Conservation (phyloP, 2,113 vertebrate genomes). For the Tenebrosternarchus preto region DNA sequence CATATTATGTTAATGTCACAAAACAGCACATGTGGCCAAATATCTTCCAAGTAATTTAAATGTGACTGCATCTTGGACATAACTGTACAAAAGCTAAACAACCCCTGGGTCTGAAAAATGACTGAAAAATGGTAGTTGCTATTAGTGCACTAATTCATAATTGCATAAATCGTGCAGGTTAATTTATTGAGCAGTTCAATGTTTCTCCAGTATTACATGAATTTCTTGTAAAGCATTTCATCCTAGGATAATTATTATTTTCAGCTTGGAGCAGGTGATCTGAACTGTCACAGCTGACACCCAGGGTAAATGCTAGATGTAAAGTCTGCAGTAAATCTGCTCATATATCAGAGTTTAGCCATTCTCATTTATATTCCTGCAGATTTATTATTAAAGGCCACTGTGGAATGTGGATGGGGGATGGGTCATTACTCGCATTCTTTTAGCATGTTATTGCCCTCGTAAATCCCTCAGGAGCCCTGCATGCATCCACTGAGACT, state of each 20-base stretch:
- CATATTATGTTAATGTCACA: conserved; percentile 38
- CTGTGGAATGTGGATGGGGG: background rate
- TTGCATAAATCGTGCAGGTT: conserved; percentile 52
- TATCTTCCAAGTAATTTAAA: conserved; percentile 19
- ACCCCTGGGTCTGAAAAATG: no score
- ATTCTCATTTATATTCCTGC: conserved; percentile 26
- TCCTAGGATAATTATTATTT: conserved; percentile 54
- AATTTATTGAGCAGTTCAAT: conserved; percentile 58
- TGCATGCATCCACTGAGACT: conserved; percentile 23
- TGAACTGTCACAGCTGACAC: conserved; percentile 57
- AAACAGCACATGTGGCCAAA: conserved; percentile 25
- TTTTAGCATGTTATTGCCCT: conserved; percentile 45
- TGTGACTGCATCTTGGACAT: no score
- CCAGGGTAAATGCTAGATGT: conserved; percentile 50
- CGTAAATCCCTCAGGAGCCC: conserved; percentile 55
- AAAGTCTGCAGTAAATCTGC: conserved; percentile 58
- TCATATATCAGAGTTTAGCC: conserved; percentile 14
- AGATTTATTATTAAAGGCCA: conserved; percentile 33
- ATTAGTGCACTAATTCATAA: conserved; percentile 17
- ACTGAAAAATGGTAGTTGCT: conserved; percentile 33
- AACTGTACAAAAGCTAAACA: no score
- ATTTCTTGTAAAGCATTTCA: conserved; percentile 60
- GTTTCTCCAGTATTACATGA: conserved; percentile 49
- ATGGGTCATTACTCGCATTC: conserved; percentile 42
- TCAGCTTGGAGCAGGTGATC: conserved; percentile 61